Conservation (phyloP, 1,140 invertebrate genomes). For the Neodiprion fabricii region DNA sequence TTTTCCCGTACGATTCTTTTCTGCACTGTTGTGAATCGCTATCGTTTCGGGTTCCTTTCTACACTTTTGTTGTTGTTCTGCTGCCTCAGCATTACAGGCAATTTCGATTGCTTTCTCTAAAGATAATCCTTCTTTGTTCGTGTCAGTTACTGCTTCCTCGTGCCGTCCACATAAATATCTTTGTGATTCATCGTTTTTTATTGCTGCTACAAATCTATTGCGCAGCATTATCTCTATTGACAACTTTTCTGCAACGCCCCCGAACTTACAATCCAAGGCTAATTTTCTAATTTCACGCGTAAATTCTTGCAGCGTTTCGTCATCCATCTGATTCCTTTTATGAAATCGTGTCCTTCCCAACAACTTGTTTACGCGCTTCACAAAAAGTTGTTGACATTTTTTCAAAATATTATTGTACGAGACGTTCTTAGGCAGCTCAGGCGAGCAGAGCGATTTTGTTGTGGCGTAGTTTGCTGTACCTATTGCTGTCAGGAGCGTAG, state of each 20-base stretch:
- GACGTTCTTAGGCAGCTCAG: neutral
- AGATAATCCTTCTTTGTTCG: conserved; percentile 9
- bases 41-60: neutral
- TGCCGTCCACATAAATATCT: conserved; percentile 14
- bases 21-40: neutral
- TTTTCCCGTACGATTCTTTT: conserved; percentile 1
- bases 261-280: conserved; percentile 15
- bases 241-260: conserved; percentile 4
- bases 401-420: neutral
- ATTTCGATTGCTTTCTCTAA: conserved; percentile 11
- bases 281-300: conserved; percentile 10
- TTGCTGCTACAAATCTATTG: conserved; percentile 13
- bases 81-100: neutral
- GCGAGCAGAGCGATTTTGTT: conserved; percentile 12
- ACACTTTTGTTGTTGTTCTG: conserved; percentile 15
- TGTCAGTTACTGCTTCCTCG: conserved; percentile 3
- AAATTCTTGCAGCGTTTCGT: conserved; percentile 13
- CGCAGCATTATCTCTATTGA: conserved; percentile 13
- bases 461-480: conserved; percentile 5
- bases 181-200: conserved; percentile 11
- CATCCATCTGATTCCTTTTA: conserved; percentile 2
- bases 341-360: neutral
- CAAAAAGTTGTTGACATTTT: conserved; percentile 12
- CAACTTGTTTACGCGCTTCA: neutral
- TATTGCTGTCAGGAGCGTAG: conserved; percentile 13